Conservation (phyloP, 1,140 invertebrate species). For the Cydia splendana region DNA sequence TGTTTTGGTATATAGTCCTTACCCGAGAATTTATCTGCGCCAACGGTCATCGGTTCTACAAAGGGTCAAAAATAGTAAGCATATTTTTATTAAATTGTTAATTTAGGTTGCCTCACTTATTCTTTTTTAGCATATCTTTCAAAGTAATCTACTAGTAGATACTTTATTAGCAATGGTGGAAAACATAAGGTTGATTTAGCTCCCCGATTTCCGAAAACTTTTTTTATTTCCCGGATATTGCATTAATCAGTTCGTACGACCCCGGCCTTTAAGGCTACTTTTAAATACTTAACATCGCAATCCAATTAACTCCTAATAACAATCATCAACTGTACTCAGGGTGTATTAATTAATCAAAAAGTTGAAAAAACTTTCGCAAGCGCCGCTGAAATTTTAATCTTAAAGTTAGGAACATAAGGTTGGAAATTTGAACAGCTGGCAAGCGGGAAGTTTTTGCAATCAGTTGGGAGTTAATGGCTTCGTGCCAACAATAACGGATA, state of each 20-base stretch:
- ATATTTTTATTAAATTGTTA: too few species aligned
- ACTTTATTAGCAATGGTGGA: too few species aligned
- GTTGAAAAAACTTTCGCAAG: background rate
- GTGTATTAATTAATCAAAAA: conserved; percentile 32
- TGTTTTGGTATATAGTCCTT: too few species aligned
- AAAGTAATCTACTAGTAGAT: too few species aligned
- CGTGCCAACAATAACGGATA: conserved; percentile 30
- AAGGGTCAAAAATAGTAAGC: too few species aligned
- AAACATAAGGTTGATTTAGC: too few species aligned
- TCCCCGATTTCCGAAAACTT: too few species aligned
- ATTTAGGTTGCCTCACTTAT: too few species aligned
- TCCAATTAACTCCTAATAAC: conserved; percentile 32
- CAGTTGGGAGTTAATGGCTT: conserved; percentile 31
- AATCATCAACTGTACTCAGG: conserved; percentile 25
- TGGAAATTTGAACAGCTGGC: conserved; percentile 14
- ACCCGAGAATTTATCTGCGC: too few species aligned
- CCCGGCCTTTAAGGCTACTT: conserved; percentile 1
- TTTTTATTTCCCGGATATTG: background rate
- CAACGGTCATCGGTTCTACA: too few species aligned
- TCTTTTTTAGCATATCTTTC: too few species aligned
- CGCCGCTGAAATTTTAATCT: conserved; percentile 12
- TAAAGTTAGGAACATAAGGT: conserved; percentile 15
- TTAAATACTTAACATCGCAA: conserved; percentile 24
- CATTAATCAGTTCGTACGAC: background rate
- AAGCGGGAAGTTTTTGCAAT: conserved; percentile 22